These are phyloP conservation scores for Ferrisia virgata DNA, from an alignment of 2,888 invertebrate genomes.

Conservation along the genomic window DNA sequence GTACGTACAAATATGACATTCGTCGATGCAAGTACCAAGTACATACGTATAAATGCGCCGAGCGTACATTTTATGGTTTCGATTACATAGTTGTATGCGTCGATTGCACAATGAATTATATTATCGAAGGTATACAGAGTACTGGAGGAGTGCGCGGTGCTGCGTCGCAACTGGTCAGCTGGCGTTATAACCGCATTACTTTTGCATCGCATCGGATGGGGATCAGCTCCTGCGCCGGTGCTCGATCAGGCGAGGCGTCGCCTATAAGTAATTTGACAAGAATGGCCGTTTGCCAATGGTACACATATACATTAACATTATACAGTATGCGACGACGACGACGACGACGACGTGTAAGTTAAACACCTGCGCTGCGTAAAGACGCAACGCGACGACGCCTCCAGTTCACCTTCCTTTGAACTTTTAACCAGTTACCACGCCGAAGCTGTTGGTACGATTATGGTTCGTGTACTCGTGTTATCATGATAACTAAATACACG, in stretches of 20 bases:
- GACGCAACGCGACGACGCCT: constrained; percentile 19
- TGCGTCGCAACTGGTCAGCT: not conserved
- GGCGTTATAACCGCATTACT: not conserved
- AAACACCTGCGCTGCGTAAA: not conserved
- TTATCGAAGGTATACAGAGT: too few relatives aligned
- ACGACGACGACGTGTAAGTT: too few relatives aligned
- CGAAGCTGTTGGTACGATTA: not conserved
- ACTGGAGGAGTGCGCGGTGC: not conserved
- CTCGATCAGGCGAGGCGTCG: not conserved
- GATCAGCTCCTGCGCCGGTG: not conserved
- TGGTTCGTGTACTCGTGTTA: not conserved
- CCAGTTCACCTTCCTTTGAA: not conserved
- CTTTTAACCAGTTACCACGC: not conserved
- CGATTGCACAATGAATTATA: not conserved
- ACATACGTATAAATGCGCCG: not conserved
- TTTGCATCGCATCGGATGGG: not conserved
- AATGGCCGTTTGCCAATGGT: not conserved
- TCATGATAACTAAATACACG: not conserved
- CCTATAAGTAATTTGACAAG: not conserved
- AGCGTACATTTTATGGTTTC: not conserved
- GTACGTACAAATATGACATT: too few relatives aligned
- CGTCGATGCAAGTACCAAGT: not conserved
- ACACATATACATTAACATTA: too few relatives aligned
- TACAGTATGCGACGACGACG: too few relatives aligned
- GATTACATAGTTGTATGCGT: not conserved